Evolutionary conservation across 2,888 invertebrate species (phyloP), one percentile per base, ranked within the genome.

Genomic region (Pemphredon lugubris): DNA sequence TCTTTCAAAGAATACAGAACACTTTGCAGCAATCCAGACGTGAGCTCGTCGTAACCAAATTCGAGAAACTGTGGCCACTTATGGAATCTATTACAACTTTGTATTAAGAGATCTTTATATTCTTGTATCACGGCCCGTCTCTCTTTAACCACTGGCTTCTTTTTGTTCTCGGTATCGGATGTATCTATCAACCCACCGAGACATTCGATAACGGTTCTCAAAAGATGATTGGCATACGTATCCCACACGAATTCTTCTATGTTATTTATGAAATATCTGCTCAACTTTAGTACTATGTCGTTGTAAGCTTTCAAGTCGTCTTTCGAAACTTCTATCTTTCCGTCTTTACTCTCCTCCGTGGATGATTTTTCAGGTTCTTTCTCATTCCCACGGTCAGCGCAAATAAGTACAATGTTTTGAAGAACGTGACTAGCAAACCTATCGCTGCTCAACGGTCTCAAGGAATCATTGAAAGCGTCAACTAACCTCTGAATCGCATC

Each of bases 211-310:
- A 93, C 93, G 7, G 94, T 93, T 51, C 96, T 92, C 73, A 96
- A 90, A 3, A 96, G 93, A 83, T 95, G 94, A 89, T 94, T 96
- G 0, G 94, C 96, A 75, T 94, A 95, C 0, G 91, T 90, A 85
- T 96, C 95, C 93, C 93, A 94, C 0, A 95, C 92, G 83, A 95
- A 96, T 84, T 96, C 96, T 86, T 96, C 96, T 64, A 96, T 90
- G 90, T 97, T 97, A 87, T 97, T 97, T 0, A 96, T 88, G 18
- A 94, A 91, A 88, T 95, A 97, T 90, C 93, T 95, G 66, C 94
- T 92, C 2, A 95, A 90, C 88, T 94, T 95, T 11, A 94, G 73
- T 0, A 94, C 92, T 86, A 95, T 95, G 9, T 92, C 90, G 1
- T 92, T 90, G 77, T 94, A 95, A 44, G 90, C 91, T 30, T 90